phyloP scores from a whole-genome alignment of 1,140 invertebrate genomes.

The Dufourea novaeangliae region DNA sequence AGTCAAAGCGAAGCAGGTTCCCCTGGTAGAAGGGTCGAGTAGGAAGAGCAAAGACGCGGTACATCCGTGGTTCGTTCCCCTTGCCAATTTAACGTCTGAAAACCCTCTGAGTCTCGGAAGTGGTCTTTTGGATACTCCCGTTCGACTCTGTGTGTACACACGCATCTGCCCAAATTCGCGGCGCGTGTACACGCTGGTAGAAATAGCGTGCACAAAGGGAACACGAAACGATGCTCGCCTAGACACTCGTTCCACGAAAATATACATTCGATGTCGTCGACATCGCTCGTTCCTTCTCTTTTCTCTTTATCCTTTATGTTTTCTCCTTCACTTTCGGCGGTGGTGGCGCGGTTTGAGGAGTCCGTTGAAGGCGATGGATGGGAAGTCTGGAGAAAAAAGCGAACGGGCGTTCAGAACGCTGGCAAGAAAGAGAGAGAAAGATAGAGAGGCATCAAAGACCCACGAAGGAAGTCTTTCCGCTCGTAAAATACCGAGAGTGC shows the following conservation, averaged over 20 bases:
- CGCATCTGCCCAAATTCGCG: background rate
- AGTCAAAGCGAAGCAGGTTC: background rate
- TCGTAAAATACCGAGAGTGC: slow-evolving; percentile 46
- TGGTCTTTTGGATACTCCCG: slow-evolving; percentile 25
- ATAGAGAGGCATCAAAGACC: slow-evolving; percentile 29
- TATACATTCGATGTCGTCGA: background rate
- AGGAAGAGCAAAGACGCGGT: background rate
- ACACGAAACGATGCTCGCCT: slow-evolving; percentile 6
- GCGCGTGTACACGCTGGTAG: background rate
- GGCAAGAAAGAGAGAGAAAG: slow-evolving; percentile 8
- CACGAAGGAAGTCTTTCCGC: slow-evolving; percentile 23
- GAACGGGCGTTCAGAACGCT: no score
- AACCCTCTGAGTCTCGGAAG: slow-evolving; percentile 13
- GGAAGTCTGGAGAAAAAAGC: background rate
- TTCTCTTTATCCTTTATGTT: no score
- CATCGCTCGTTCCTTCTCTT: background rate
- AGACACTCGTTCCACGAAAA: background rate
- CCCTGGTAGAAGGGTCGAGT: background rate
- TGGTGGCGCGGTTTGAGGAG: slow-evolving; percentile 8
- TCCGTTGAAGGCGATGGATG: background rate
- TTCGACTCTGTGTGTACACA: background rate
- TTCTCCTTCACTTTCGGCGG: slow-evolving; percentile 19
- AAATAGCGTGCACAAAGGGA: slow-evolving; percentile 20
- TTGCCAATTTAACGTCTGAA: slow-evolving; percentile 20
- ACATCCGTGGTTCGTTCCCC: background rate